A percentile compares a stretch with the other conserved stretches of the same genome.
These are phyloP conservation scores for Toxotes chatareus DNA, from an alignment of 2,113 vertebrate species.

Conservation along the genomic window DNA sequence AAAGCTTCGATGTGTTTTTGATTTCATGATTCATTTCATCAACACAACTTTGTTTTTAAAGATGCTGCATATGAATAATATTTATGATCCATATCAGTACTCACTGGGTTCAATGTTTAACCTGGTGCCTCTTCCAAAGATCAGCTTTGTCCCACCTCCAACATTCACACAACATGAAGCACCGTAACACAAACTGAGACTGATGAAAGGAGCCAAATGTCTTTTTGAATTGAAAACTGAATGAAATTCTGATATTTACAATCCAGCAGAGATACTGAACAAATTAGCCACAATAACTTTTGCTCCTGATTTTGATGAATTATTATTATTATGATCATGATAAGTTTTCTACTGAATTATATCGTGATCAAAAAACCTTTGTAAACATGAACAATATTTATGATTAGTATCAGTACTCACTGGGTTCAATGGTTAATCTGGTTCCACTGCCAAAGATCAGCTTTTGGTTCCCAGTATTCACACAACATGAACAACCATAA, in stretches of 20 bases:
- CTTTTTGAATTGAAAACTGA: neutral
- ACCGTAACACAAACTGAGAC: neutral
- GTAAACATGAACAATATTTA: too few species aligned
- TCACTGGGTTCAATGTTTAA: neutral
- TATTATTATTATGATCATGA: too few species aligned
- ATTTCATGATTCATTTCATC: too few species aligned
- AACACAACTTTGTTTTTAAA: neutral
- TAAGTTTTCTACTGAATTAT: too few species aligned
- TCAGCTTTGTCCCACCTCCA: neutral
- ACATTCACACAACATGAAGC: neutral
- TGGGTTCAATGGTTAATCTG: neutral
- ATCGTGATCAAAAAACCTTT: too few species aligned
- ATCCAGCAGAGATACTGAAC: too few species aligned
- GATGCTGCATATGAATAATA: too few species aligned
- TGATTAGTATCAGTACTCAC: slow-evolving; percentile 6
- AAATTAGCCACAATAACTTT: too few species aligned
- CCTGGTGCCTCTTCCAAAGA: neutral
- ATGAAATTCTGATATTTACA: too few species aligned
- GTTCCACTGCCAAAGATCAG: neutral
- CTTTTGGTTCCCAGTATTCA: neutral
- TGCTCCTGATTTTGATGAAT: too few species aligned
- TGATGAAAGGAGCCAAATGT: neutral
- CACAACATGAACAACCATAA: neutral
- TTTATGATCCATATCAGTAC: neutral
- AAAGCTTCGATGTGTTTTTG: too few species aligned